A percentile compares a stretch with the other conserved stretches of the same genome.
Evolutionary conservation across 2,888 invertebrate genomes (phyloP).

Genomic region (Drosophila cyrtoloma): DNA sequence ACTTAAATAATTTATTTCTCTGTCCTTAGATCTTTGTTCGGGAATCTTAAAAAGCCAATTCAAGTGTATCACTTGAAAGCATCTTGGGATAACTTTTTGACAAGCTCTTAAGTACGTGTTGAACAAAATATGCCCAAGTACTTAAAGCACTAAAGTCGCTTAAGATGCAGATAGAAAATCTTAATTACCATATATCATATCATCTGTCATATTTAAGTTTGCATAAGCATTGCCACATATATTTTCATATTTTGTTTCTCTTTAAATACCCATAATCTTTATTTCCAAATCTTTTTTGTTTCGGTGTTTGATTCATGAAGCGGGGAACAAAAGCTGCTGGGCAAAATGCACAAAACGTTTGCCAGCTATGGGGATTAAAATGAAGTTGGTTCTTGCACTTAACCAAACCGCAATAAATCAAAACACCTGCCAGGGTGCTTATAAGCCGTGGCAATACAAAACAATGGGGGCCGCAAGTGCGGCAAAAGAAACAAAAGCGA

Average conservation of each 20-base stretch:
- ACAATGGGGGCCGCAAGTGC: constrained; percentile 21
- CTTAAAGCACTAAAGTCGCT: not conserved
- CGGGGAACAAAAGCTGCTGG: constrained; percentile 15
- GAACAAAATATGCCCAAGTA: not conserved
- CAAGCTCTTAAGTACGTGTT: not conserved
- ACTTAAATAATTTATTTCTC: not conserved
- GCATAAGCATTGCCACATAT: not conserved
- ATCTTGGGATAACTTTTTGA: not conserved
- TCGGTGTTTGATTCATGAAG: not conserved
- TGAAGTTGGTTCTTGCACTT: constrained; percentile 72
- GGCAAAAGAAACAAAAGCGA: constrained; percentile 42
- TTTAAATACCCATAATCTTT: constrained; percentile 21
- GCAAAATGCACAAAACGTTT: constrained; percentile 41
- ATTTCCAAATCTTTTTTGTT: constrained; percentile 14
- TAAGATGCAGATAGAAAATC: not conserved
- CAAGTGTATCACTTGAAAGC: not conserved
- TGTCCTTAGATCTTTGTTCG: not conserved
- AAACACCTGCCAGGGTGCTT: constrained; percentile 68
- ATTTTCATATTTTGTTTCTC: not conserved
- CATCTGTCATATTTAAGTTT: not conserved
- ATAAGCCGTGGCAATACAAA: constrained; percentile 39
- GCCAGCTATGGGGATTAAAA: constrained; percentile 61
- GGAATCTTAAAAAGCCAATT: not conserved
- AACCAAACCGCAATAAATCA: constrained; percentile 78
- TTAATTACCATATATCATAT: not conserved